Percentiles rank a stretch among this genome's conserved stretches.
Evolutionary conservation across 2,797 vertebrate species (phyloP).

Genomic region (Peromyscus eremicus): DNA sequence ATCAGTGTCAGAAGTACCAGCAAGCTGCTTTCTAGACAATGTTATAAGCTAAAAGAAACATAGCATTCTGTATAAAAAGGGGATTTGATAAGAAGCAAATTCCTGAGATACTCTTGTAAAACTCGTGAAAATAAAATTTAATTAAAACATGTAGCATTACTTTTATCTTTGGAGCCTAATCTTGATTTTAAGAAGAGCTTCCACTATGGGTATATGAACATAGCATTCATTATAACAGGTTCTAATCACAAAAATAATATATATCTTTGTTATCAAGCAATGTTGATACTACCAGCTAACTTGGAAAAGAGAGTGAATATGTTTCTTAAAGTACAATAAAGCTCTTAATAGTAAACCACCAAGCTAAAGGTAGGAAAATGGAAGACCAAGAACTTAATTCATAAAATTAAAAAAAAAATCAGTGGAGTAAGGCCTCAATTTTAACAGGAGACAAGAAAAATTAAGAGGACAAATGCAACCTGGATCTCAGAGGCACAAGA

Average conservation of each 20-base stretch:
- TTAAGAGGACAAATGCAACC: background rate
- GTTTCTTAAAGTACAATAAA: background rate
- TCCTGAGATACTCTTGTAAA: conserved; percentile 33
- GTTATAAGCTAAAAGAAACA: conserved; percentile 12
- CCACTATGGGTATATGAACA: background rate
- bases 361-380: background rate
- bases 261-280: background rate
- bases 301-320: background rate
- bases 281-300: background rate
- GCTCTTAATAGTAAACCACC: background rate
- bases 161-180: conserved; percentile 1
- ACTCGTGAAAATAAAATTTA: background rate
- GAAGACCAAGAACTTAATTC: background rate
- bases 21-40: background rate
- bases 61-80: background rate
- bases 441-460: background rate
- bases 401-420: background rate
- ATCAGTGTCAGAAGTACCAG: background rate
- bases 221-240: background rate
- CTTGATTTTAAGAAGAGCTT: background rate
- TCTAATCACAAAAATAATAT: background rate
- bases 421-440: background rate
- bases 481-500: background rate
- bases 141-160: background rate
- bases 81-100: conserved; percentile 5